These are phyloP conservation scores for Sesia apiformis DNA, from an alignment of 2,888 invertebrate genomes.

Conservation along the genomic window DNA sequence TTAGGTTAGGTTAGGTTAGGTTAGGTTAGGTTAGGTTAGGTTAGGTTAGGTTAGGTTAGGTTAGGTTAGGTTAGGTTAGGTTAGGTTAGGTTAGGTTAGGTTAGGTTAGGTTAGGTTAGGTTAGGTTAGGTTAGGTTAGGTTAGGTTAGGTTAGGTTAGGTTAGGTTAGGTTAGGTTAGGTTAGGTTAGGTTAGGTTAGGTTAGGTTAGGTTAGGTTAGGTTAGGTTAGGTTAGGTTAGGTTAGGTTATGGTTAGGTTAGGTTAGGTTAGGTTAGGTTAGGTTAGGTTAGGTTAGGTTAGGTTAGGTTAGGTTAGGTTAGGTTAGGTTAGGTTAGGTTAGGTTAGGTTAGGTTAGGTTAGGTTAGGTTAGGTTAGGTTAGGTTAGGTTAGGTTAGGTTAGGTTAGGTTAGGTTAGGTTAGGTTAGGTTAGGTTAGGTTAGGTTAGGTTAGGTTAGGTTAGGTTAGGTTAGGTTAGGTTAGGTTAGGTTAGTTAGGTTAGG, in stretches of 20 bases:
- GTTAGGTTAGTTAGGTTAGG: background rate
- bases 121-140: no score
- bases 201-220: no score
- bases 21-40: constrained; percentile 2
- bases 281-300: constrained; percentile 1
- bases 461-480: background rate
- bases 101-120: no score
- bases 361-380: background rate
- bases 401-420: background rate
- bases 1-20: constrained; percentile 1
- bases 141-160: no score
- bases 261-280: constrained; percentile 3
- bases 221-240: no score
- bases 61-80: constrained; percentile 2
- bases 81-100: constrained; percentile 2
- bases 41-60: constrained; percentile 2
- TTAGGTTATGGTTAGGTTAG: no score
- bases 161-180: no score
- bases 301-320: background rate
- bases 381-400: background rate
- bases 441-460: background rate
- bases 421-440: background rate
- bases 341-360: background rate
- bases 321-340: background rate
- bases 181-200: no score